phyloP scores from a whole-genome alignment of 1,140 invertebrate species.

The Macrotrachela quadricornifera region DNA sequence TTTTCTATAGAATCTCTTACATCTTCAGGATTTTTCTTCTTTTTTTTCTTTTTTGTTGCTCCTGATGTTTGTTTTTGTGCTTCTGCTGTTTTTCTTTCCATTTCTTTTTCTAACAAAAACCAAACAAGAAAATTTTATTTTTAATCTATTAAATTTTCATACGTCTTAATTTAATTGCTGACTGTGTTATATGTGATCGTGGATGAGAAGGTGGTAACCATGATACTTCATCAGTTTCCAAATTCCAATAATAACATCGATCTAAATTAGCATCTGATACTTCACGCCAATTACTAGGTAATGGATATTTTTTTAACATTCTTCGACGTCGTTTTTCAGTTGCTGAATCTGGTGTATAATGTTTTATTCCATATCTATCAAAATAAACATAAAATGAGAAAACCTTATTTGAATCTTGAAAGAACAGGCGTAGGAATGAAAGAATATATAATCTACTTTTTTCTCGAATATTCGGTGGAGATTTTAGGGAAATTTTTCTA shows the following conservation, averaged over 20 bases:
- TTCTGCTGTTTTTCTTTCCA: not conserved
- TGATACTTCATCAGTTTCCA: constrained; percentile 65
- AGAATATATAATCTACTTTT: too few species aligned
- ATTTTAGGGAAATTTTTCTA: not conserved
- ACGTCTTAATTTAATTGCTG: constrained; percentile 56
- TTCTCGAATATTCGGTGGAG: too few species aligned
- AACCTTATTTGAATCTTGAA: not conserved
- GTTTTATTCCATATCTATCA: not conserved
- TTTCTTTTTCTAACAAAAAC: not conserved
- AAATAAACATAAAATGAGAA: not conserved
- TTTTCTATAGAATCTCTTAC: not conserved
- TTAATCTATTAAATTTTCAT: not conserved
- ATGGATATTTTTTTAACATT: constrained; percentile 51
- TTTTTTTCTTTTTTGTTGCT: not conserved
- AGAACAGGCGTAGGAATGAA: too few species aligned
- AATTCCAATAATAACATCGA: constrained; percentile 82
- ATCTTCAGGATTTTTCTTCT: not conserved
- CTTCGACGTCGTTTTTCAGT: constrained; percentile 5
- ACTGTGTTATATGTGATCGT: constrained; percentile 44
- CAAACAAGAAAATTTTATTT: not conserved
- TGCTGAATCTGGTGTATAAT: not conserved
- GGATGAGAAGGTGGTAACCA: constrained; percentile 82
- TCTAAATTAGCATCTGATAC: constrained; percentile 62
- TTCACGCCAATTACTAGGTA: constrained; percentile 75
- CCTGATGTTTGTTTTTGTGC: not conserved